Conservation (phyloP, 2,797 vertebrate species). For the Selene dorsalis region DNA sequence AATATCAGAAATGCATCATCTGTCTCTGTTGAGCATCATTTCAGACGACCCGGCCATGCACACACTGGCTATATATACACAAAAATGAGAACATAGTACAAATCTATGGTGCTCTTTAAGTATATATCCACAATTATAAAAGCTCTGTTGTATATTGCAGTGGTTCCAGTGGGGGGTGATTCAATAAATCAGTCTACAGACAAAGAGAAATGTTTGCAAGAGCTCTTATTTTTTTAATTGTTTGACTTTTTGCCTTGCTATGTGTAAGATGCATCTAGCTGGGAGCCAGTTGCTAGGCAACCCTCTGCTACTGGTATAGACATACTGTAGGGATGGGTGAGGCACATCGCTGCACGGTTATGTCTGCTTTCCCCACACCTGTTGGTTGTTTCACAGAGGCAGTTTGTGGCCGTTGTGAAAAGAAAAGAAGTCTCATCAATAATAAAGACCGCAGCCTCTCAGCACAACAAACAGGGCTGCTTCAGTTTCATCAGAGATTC, state of each 20-base stretch:
- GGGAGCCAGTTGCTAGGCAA: slow-evolving; percentile 84
- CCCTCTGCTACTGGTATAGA: slow-evolving; percentile 71
- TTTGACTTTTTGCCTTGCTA: slow-evolving; percentile 69
- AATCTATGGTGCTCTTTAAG: slow-evolving; percentile 38
- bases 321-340: slow-evolving; percentile 64
- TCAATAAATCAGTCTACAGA: slow-evolving; percentile 60
- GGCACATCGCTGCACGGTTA: slow-evolving; percentile 57
- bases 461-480: slow-evolving; percentile 20
- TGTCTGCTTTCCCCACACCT: slow-evolving; percentile 63
- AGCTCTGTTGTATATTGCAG: slow-evolving; percentile 42
- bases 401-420: slow-evolving; percentile 20
- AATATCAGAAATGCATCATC: slow-evolving; percentile 84
- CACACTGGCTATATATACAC: slow-evolving; percentile 79
- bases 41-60: slow-evolving; percentile 85
- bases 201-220: slow-evolving; percentile 48
- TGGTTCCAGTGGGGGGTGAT: slow-evolving; percentile 51
- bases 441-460: slow-evolving; percentile 24
- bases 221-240: slow-evolving; percentile 58
- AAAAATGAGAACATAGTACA: slow-evolving; percentile 57
- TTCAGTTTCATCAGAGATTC: slow-evolving; percentile 10
- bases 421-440: slow-evolving; percentile 11
- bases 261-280: slow-evolving; percentile 71
- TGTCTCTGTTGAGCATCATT: slow-evolving; percentile 77
- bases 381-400: slow-evolving; percentile 43
- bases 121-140: slow-evolving; percentile 29